phyloP scores from a whole-genome alignment of 2,888 invertebrate species.

The Nesidiocoris tenuis region DNA sequence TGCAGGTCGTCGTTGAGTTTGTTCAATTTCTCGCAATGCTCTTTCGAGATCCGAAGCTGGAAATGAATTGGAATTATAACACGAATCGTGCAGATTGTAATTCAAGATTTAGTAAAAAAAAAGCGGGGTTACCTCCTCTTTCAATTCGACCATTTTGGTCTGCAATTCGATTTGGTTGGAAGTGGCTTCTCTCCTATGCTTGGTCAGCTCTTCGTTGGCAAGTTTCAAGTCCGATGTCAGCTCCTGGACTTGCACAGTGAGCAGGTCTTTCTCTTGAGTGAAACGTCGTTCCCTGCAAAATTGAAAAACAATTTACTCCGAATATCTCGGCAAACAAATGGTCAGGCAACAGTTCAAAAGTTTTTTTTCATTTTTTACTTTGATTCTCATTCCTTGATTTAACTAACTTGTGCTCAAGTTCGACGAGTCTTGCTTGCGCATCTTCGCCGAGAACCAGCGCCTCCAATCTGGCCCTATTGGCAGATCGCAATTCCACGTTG shows the following conservation, averaged over 20 bases:
- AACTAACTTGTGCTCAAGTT: constrained; percentile 69
- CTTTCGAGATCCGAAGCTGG: constrained; percentile 66
- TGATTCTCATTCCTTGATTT: too few species aligned
- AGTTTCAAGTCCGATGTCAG: constrained; percentile 76
- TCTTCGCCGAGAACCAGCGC: constrained; percentile 78
- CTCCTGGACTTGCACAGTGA: constrained; percentile 75
- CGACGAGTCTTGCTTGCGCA: constrained; percentile 74
- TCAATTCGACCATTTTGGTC: constrained; percentile 73
- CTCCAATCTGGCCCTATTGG: constrained; percentile 80
- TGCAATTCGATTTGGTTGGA: constrained; percentile 66
- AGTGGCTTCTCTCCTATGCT: constrained; percentile 71
- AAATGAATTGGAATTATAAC: constrained; percentile 15
- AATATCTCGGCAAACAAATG: too few species aligned
- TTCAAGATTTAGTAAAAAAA: background rate
- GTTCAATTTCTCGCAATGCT: constrained; percentile 65
- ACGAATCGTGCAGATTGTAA: background rate
- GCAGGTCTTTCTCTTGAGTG: constrained; percentile 74
- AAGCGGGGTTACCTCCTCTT: constrained; percentile 77
- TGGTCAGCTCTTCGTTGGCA: constrained; percentile 74
- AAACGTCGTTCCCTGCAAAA: constrained; percentile 68
- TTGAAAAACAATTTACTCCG: background rate
- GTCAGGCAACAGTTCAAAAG: too few species aligned
- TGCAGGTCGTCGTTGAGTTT: constrained; percentile 67
- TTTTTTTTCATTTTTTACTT: too few species aligned
- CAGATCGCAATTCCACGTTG: constrained; percentile 71